These are phyloP conservation scores for Malacosoma neustria DNA, from an alignment of 2,888 invertebrate genomes.

Conservation along the genomic window DNA sequence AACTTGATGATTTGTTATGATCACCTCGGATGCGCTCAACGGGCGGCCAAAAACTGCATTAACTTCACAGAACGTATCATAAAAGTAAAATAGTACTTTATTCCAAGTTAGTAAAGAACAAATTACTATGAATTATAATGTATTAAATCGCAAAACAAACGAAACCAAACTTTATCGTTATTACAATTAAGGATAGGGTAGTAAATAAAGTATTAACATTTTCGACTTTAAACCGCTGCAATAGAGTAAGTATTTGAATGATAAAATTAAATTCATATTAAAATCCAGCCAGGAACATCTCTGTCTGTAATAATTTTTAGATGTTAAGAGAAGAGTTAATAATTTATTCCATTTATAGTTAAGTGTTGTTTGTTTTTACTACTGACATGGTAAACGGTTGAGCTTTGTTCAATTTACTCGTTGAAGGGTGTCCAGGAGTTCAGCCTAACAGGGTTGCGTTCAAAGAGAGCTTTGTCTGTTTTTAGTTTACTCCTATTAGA, in stretches of 20 bases:
- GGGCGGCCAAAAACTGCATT: constrained; percentile 60
- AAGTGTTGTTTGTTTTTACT: constrained; percentile 22
- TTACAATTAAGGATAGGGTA: constrained; percentile 61
- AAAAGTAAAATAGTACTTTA: constrained; percentile 31
- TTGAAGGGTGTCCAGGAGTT: too few relatives aligned
- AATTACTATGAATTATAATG: constrained; percentile 16
- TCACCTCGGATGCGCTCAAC: constrained; percentile 53
- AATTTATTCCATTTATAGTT: constrained; percentile 52
- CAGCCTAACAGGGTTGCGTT: too few relatives aligned
- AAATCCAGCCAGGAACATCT: constrained; percentile 48
- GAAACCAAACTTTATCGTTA: constrained; percentile 54
- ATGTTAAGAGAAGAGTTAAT: constrained; percentile 61
- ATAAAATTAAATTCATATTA: constrained; percentile 28
- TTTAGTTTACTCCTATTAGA: too few relatives aligned
- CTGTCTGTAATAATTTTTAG: constrained; percentile 54
- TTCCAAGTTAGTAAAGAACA: constrained; percentile 16
- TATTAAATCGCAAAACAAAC: constrained; percentile 58
- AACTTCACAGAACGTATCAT: constrained; percentile 20
- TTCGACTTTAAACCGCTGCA: constrained; percentile 12
- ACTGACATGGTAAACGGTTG: constrained; percentile 8
- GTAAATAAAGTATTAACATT: constrained; percentile 25
- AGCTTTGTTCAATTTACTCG: constrained; percentile 3
- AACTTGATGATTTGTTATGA: constrained; percentile 65
- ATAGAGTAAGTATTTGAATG: constrained; percentile 24
- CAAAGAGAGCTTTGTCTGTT: too few relatives aligned